Evolutionary conservation across 2,888 invertebrate genomes (phyloP).

Genomic region (Amorpha juglandis): DNA sequence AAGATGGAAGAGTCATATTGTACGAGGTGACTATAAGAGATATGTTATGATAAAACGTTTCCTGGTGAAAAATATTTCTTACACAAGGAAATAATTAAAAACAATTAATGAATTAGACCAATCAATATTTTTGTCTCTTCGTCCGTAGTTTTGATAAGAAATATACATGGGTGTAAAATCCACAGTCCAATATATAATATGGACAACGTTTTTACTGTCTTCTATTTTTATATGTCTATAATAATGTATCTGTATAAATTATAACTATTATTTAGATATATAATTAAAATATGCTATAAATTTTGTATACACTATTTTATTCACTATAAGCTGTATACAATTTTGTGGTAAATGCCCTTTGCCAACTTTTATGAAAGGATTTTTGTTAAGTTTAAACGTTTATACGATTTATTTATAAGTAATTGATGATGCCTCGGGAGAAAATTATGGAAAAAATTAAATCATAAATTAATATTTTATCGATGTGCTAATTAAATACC

Average conservation of each 20-base stretch:
- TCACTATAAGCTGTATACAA: no score
- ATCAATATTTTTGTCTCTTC: neutral
- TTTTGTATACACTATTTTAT: neutral
- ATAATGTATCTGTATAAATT: neutral
- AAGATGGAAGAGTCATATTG: no score
- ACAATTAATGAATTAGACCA: no score
- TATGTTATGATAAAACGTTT: no score
- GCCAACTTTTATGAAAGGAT: neutral
- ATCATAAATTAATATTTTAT: no score
- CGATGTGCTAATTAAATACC: no score
- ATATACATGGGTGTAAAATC: neutral
- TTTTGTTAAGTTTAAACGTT: neutral
- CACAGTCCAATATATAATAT: neutral
- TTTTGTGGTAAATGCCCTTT: neutral
- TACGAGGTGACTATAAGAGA: no score
- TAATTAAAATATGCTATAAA: neutral
- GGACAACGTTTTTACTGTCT: neutral
- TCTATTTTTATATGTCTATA: conserved; percentile 3
- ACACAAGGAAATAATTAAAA: no score
- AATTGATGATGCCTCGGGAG: no score
- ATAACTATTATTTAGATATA: neutral
- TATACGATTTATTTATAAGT: neutral
- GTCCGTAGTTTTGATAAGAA: neutral
- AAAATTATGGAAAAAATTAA: no score
- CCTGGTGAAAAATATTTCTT: no score